Percentiles rank a stretch among this genome's conserved stretches.
Conservation (phyloP, 2,888 invertebrate genomes). For the Ectropis crepuscularia region DNA sequence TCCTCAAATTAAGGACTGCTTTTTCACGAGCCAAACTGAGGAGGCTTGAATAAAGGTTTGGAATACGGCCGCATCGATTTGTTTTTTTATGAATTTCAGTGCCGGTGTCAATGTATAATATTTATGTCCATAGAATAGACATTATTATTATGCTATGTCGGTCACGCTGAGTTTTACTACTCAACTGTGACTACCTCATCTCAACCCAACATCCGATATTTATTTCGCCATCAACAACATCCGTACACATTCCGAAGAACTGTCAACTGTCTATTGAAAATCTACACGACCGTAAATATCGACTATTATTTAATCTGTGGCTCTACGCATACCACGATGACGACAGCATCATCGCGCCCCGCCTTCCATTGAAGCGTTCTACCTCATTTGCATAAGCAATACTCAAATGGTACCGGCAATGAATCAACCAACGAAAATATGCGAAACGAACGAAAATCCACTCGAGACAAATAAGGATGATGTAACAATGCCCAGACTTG, state of each 20-base stretch:
- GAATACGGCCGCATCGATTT: too few species aligned
- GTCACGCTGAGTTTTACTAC: background rate
- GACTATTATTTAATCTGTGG: constrained; percentile 31
- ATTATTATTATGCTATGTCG: background rate
- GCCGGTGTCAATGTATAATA: too few species aligned
- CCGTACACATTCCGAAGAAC: constrained; percentile 59
- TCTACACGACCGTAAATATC: constrained; percentile 52
- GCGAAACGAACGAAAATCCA: constrained; percentile 39
- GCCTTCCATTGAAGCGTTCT: constrained; percentile 61
- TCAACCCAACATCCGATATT: too few species aligned
- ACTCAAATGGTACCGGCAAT: constrained; percentile 55
- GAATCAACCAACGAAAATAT: constrained; percentile 47
- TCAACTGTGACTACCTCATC: too few species aligned
- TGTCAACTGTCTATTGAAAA: constrained; percentile 52
- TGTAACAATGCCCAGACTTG: constrained; percentile 72
- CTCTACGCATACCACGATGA: constrained; percentile 43
- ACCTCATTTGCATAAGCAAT: constrained; percentile 47
- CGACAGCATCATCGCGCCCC: constrained; percentile 50
- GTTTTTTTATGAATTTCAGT: too few species aligned
- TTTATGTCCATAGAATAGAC: too few species aligned
- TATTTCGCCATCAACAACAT: too few species aligned
- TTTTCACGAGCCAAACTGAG: too few species aligned
- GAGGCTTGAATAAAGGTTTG: too few species aligned
- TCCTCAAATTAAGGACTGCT: too few species aligned
- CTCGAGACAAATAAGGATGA: constrained; percentile 62